A percentile compares a stretch with the other conserved stretches of the same genome.
Evolutionary conservation across 2,113 vertebrate species (phyloP).

Genomic region (Piprites chloris): DNA sequence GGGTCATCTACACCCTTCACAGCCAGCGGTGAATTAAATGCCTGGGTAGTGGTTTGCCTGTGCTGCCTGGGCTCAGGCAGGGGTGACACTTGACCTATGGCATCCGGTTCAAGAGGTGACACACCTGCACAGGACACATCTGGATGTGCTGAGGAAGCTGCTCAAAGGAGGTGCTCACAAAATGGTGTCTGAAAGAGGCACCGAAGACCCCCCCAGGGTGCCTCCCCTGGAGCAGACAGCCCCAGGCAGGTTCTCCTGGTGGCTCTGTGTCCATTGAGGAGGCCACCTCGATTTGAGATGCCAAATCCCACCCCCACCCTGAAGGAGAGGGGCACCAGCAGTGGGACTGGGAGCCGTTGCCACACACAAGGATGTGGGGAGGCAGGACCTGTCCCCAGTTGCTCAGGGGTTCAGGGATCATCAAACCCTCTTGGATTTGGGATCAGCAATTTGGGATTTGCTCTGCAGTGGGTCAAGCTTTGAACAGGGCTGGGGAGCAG

Average conservation of each 20-base stretch:
- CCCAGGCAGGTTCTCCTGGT: background rate
- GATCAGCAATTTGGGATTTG: background rate
- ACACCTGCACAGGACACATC: background rate
- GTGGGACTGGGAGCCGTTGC: background rate
- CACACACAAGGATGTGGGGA: accelerated
- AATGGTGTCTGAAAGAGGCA: background rate
- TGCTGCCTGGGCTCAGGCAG: background rate
- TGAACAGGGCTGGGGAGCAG: background rate
- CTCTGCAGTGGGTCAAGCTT: background rate
- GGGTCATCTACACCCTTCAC: background rate
- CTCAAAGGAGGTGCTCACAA: background rate
- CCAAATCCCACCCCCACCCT: accelerated
- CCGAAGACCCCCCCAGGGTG: accelerated
- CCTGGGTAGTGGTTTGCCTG: background rate
- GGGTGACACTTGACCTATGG: background rate
- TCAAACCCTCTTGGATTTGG: background rate
- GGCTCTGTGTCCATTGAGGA: accelerated
- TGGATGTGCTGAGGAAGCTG: background rate
- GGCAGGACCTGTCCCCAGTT: background rate
- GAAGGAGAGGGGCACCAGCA: background rate
- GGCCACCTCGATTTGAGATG: accelerated
- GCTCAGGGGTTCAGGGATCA: background rate
- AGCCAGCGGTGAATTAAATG: background rate
- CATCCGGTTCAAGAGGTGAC: background rate
- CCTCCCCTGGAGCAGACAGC: background rate